Conservation (phyloP, 2,797 vertebrate genomes). For the Odontamblyopus rebecca region DNA sequence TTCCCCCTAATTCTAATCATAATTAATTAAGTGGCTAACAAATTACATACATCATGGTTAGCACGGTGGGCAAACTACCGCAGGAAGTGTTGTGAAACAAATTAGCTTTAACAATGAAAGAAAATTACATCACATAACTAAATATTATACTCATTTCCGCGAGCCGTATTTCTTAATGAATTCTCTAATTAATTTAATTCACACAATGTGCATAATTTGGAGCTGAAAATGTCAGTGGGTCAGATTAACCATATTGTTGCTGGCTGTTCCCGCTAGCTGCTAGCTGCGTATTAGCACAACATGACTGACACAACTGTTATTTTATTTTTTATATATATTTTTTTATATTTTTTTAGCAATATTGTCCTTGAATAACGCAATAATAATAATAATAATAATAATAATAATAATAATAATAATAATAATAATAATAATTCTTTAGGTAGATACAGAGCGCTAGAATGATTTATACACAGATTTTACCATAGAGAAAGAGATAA, state of each 20-base stretch:
- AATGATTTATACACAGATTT: too few species aligned
- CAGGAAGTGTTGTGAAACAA: conserved; percentile 91
- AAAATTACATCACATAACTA: conserved; percentile 90
- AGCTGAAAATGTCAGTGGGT: conserved; percentile 88
- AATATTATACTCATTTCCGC: conserved; percentile 85
- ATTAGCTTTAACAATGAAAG: conserved; percentile 91
- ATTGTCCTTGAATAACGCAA: too few species aligned
- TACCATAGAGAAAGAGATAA: too few species aligned
- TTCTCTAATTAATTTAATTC: conserved; percentile 96
- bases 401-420: too few species aligned
- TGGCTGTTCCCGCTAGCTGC: conserved; percentile 85
- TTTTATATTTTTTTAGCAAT: too few species aligned
- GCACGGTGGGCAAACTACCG: conserved; percentile 79
- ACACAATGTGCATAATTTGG: conserved; percentile 91
- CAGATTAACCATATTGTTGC: conserved; percentile 85
- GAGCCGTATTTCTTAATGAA: conserved; percentile 89
- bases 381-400: too few species aligned
- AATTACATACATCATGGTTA: conserved; percentile 90
- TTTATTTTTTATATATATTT: too few species aligned
- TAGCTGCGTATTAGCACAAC: conserved; percentile 86
- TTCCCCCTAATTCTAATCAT: conserved; percentile 87
- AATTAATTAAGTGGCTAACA: conserved; percentile 98
- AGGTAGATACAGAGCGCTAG: too few species aligned
- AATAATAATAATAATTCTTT: too few species aligned
- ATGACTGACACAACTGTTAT: conserved; percentile 57